These are phyloP conservation scores for Centrocercus urophasianus DNA, from an alignment of 2,113 vertebrate genomes.

Conservation along the genomic window DNA sequence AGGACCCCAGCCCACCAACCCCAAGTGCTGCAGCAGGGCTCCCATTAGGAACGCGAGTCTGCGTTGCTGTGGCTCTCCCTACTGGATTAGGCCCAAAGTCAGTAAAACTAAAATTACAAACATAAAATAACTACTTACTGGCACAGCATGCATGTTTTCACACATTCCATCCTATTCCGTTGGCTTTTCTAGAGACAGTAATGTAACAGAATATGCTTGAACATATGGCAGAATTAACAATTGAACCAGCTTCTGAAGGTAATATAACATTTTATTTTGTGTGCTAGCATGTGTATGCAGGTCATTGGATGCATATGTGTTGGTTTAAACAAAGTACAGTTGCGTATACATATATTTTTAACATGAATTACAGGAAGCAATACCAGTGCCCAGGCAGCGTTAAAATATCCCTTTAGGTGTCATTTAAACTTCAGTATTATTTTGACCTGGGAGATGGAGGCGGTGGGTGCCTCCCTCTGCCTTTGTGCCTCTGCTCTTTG, in stretches of 20 bases:
- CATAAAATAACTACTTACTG: conserved; percentile 67
- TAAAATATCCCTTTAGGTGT: neutral
- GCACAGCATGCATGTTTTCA: conserved; percentile 67
- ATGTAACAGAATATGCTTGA: conserved; percentile 47
- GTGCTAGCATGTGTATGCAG: neutral
- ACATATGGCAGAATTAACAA: conserved; percentile 59
- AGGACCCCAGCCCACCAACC: neutral
- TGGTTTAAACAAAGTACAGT: neutral
- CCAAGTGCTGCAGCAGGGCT: neutral
- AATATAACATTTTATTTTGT: conserved; percentile 9
- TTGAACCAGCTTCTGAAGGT: conserved; percentile 5
- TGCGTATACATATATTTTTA: neutral
- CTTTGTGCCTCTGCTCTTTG: neutral
- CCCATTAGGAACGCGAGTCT: neutral
- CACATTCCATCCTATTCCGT: conserved; percentile 18
- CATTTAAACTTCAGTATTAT: neutral
- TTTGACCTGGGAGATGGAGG: neutral
- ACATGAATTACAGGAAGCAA: neutral
- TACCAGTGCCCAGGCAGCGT: neutral
- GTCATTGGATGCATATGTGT: neutral
- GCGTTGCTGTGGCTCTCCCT: neutral
- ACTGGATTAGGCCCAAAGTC: conserved; percentile 54
- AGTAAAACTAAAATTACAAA: conserved; percentile 70
- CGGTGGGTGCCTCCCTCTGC: accelerated
- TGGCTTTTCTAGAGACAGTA: conserved; percentile 11